Evolutionary conservation across 2,888 invertebrate genomes (phyloP), one percentile per base, ranked within the genome.

Genomic region (Leucophora obtusa): DNA sequence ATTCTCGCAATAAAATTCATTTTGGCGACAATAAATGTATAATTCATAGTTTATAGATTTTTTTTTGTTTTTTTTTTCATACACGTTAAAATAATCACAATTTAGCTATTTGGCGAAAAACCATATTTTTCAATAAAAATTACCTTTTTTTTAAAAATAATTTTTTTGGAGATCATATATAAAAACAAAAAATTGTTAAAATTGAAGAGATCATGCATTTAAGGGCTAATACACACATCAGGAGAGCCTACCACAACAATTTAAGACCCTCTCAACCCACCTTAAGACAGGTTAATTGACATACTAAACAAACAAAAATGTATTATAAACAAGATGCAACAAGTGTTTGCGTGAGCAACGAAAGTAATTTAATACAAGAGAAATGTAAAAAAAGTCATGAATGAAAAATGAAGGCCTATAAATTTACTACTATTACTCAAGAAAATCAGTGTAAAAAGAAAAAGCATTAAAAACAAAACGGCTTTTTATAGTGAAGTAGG

Each of bases 331-430:
- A 1, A n/a, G 28, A 38, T 43, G 83, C 86, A 87, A 87, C 88
- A 88, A 85, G 88, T 88, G 85, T 83, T 87, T 84, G 86, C 88
- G 88, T 88, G 88, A 84, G 85, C 84, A 84, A 43, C 17, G 50
- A 54, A 59, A 54, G 15, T 59, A 35, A 76, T 59, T 69, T 50
- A 66, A 38, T 38, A 38, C 38, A 2, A 38, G 38, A 38, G 38
- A 38, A 38, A 38, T 14, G 11, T 38, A 11, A 11, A 38, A 35
- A 38, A 58, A 14, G 14, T 33, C 53, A 69, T 47, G 47, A 24
- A 65, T 53, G 33, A 17, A 43, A 56, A 70, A 17, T 18, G n/a
- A 7, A 47, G 17, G 7, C 18, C 50, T 51, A 59, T 21, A 51
- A 65, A 18, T 65, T 28, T 56, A 58, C 47, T 33, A 63, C 28